These are phyloP conservation scores for Aspiorhynchus laticeps DNA, from an alignment of 2,113 vertebrate genomes.

Conservation along the genomic window DNA sequence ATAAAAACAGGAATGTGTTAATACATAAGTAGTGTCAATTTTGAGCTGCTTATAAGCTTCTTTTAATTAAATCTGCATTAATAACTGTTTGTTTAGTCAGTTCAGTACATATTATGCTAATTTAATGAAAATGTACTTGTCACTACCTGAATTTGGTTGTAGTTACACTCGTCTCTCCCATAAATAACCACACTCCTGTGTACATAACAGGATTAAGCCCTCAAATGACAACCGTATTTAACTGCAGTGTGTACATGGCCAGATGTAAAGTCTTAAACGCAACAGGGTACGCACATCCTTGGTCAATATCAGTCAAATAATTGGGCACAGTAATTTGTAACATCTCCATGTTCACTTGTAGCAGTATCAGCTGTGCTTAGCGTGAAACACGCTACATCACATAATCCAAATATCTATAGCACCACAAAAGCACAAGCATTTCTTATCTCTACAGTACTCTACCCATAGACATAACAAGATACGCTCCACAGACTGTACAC, in stretches of 20 bases:
- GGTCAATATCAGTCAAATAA: background rate
- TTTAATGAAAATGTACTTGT: background rate
- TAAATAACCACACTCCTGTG: background rate
- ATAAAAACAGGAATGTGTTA: background rate
- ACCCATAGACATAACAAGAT: slow-evolving; percentile 39
- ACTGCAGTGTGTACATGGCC: background rate
- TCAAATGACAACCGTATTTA: background rate
- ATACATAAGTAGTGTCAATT: background rate
- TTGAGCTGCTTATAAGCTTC: background rate
- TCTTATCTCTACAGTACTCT: slow-evolving; percentile 9
- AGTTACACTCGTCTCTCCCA: background rate
- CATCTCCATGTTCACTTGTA: background rate
- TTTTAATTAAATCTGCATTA: background rate
- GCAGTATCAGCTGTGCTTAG: background rate
- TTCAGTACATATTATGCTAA: background rate
- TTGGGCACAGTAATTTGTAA: background rate
- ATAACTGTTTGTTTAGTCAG: background rate
- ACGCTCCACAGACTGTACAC: slow-evolving; percentile 23
- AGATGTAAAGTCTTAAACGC: background rate
- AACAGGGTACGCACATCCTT: background rate
- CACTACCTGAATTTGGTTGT: background rate
- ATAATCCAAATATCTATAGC: slow-evolving; percentile 28
- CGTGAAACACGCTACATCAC: background rate
- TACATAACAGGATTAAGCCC: slow-evolving; percentile 1
- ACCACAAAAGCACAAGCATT: background rate